Conservation (phyloP, 2,113 vertebrate genomes). For the Apeltes quadracus region DNA sequence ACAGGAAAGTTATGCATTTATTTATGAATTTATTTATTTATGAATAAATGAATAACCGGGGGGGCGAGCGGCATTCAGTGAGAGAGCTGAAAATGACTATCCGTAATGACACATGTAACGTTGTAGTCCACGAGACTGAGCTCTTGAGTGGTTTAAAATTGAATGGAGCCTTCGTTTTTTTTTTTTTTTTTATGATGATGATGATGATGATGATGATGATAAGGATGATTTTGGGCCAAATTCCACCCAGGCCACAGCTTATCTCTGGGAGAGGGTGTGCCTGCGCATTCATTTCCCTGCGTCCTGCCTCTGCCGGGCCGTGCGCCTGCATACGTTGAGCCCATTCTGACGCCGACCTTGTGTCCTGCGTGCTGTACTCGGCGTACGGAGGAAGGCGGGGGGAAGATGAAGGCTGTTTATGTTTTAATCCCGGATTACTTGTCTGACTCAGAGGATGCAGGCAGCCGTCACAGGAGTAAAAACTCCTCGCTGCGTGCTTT, state of each 20-base stretch:
- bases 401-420: slow-evolving; percentile 47
- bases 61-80: slow-evolving; percentile 6
- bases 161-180: slow-evolving; percentile 57
- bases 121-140: slow-evolving; percentile 40
- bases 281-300: slow-evolving; percentile 75
- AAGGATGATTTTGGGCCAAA: slow-evolving; percentile 60
- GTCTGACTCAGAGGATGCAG: slow-evolving; percentile 40
- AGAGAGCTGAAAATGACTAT: slow-evolving; percentile 50
- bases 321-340: slow-evolving; percentile 79
- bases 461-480: slow-evolving; percentile 42
- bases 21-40: too few relatives aligned
- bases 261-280: slow-evolving; percentile 71
- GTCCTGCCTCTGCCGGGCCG: slow-evolving; percentile 65
- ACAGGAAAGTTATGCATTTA: not conserved
- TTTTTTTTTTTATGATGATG: slow-evolving; percentile 54
- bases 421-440: slow-evolving; percentile 73
- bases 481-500: too few relatives aligned
- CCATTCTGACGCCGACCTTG: slow-evolving; percentile 64
- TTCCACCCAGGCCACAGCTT: slow-evolving; percentile 72
- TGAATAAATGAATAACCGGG: too few relatives aligned
- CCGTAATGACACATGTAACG: slow-evolving; percentile 52
- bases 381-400: slow-evolving; percentile 26
- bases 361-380: slow-evolving; percentile 51
- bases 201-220: slow-evolving; percentile 60
- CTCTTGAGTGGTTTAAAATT: slow-evolving; percentile 56